Percentiles rank a stretch among this genome's conserved stretches.
Conservation (phyloP, 2,888 invertebrate species). For the Meiosimyza decipiens region DNA sequence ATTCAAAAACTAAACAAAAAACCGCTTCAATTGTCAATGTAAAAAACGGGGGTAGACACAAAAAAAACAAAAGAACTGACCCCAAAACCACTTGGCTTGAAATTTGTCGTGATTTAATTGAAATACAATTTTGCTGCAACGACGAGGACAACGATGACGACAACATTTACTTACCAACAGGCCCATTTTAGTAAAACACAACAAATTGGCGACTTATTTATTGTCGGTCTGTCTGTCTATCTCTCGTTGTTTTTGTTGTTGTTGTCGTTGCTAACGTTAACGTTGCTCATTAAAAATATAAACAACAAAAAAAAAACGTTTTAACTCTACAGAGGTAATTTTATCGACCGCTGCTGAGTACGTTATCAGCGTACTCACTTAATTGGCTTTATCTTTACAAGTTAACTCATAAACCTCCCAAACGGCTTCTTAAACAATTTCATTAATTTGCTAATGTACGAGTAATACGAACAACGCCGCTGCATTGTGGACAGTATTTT, state of each 20-base stretch:
- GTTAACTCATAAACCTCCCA: constrained; percentile 35
- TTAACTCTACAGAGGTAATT: too few relatives aligned
- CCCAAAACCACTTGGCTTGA: constrained; percentile 34
- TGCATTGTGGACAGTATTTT: background rate
- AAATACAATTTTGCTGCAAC: constrained; percentile 39
- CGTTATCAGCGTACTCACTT: constrained; percentile 2
- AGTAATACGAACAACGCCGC: background rate
- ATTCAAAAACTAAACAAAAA: constrained; percentile 37
- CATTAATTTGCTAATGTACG: constrained; percentile 37
- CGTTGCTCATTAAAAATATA: too few relatives aligned
- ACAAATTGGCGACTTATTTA: constrained; percentile 23
- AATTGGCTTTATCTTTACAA: constrained; percentile 25
- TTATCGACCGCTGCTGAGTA: too few relatives aligned
- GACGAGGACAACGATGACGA: background rate
- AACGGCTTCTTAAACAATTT: constrained; percentile 42
- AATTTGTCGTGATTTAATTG: constrained; percentile 51
- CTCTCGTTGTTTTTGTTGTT: too few relatives aligned
- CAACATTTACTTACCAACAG: background rate
- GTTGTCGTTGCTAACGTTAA: too few relatives aligned
- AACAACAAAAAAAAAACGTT: too few relatives aligned
- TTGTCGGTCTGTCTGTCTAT: background rate
- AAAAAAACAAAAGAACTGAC: constrained; percentile 39
- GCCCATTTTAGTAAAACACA: background rate
- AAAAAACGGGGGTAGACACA: constrained; percentile 12
- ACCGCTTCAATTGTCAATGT: constrained; percentile 45